Evolutionary conservation across 2,888 invertebrate species (phyloP).

Genomic region (Cosmia trapezina): DNA sequence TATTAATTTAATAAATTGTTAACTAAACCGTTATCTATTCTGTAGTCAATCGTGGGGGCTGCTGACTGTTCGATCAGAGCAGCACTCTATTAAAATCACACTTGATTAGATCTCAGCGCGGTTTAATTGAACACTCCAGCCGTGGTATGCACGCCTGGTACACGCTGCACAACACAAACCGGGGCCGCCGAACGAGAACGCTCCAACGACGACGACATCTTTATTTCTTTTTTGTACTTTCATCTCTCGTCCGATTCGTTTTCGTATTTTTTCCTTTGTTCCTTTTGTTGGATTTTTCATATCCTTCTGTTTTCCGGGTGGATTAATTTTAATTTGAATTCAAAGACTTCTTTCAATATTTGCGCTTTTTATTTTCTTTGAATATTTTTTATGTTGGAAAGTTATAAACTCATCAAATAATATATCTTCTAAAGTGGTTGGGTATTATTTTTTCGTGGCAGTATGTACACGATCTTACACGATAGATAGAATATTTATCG

Average conservation of each 20-base stretch:
- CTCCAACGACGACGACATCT: constrained; percentile 60
- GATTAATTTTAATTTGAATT: constrained; percentile 87
- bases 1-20: constrained; percentile 75
- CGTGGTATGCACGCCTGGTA: constrained; percentile 84
- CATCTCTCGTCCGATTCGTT: constrained; percentile 79
- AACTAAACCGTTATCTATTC: constrained; percentile 75
- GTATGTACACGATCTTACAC: constrained; percentile 66
- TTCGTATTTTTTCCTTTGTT: constrained; percentile 82
- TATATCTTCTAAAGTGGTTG: constrained; percentile 30
- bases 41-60: constrained; percentile 66
- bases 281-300: constrained; percentile 85
- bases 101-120: constrained; percentile 85
- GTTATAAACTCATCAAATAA: constrained; percentile 45
- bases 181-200: constrained; percentile 69
- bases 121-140: constrained; percentile 84
- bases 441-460: constrained; percentile 60
- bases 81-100: constrained; percentile 86
- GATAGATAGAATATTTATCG: constrained; percentile 84
- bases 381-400: constrained; percentile 52
- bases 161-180: constrained; percentile 67
- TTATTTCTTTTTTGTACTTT: constrained; percentile 74
- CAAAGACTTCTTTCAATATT: constrained; percentile 75
- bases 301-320: constrained; percentile 86
- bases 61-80: constrained; percentile 72
- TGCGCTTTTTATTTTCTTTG: constrained; percentile 62